These are phyloP conservation scores for Camelus dromedarius DNA, from an alignment of 2,113 vertebrate genomes.

Conservation along the genomic window DNA sequence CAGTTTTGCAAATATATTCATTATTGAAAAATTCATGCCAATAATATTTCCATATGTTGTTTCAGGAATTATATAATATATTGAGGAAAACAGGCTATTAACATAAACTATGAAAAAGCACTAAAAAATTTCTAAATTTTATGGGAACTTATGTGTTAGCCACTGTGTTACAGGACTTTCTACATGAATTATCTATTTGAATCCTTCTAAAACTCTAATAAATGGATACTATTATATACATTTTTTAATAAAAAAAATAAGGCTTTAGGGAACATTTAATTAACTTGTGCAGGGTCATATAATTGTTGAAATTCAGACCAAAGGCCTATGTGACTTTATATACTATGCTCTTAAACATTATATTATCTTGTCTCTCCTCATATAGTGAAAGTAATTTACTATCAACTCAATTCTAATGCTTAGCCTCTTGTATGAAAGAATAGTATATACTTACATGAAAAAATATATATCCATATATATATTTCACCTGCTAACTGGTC, in stretches of 20 bases:
- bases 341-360: neutral
- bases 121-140: neutral
- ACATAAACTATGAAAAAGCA: neutral
- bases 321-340: neutral
- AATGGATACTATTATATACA: neutral
- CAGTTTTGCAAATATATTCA: neutral
- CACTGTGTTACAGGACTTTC: neutral
- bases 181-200: neutral
- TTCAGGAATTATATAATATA: slow-evolving; percentile 38
- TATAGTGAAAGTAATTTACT: neutral
- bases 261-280: neutral
- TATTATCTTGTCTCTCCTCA: neutral
- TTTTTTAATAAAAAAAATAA: neutral
- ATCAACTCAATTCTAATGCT: neutral
- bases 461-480: neutral
- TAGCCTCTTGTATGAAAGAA: neutral
- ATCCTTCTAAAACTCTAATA: neutral
- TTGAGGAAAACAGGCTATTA: neutral
- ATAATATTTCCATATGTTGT: slow-evolving; percentile 14
- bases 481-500: neutral
- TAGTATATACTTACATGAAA: neutral
- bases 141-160: neutral
- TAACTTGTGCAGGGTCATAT: neutral
- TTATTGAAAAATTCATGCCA: neutral
- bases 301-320: neutral